A percentile compares a stretch with the other conserved stretches of the same genome.
Conservation (phyloP, 2,113 vertebrate species). For the Cercopithecus mona region DNA sequence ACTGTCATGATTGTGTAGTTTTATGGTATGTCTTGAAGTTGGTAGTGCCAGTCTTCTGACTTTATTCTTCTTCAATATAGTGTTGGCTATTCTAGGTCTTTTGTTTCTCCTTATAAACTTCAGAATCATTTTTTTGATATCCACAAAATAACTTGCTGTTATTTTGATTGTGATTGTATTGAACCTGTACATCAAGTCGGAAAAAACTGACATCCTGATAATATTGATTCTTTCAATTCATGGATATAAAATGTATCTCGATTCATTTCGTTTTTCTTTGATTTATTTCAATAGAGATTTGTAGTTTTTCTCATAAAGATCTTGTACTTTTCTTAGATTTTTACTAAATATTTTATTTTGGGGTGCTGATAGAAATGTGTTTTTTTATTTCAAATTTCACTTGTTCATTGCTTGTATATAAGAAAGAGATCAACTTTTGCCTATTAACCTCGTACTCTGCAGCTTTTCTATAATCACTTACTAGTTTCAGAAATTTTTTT, state of each 20-base stretch:
- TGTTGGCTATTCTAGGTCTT: background rate
- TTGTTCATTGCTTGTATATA: background rate
- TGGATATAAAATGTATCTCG: background rate
- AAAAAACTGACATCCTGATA: background rate
- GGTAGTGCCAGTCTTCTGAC: background rate
- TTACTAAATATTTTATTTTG: background rate
- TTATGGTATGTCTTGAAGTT: background rate
- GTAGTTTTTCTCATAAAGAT: background rate
- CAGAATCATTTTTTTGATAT: background rate
- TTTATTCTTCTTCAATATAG: background rate
- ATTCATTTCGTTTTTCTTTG: background rate
- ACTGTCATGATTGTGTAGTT: background rate
- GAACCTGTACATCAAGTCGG: background rate
- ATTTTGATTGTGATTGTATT: background rate
- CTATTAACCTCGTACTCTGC: background rate
- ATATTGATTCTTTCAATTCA: background rate
- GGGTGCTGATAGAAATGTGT: background rate
- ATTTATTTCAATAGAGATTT: background rate
- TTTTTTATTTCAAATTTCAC: background rate
- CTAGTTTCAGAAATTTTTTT: background rate
- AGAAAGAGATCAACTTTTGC: background rate
- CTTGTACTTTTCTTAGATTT: background rate
- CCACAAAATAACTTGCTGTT: background rate
- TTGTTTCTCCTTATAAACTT: background rate
- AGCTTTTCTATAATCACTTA: background rate